Evolutionary conservation across 2,797 vertebrate species (phyloP).

Genomic region (Pitangus sulphuratus): DNA sequence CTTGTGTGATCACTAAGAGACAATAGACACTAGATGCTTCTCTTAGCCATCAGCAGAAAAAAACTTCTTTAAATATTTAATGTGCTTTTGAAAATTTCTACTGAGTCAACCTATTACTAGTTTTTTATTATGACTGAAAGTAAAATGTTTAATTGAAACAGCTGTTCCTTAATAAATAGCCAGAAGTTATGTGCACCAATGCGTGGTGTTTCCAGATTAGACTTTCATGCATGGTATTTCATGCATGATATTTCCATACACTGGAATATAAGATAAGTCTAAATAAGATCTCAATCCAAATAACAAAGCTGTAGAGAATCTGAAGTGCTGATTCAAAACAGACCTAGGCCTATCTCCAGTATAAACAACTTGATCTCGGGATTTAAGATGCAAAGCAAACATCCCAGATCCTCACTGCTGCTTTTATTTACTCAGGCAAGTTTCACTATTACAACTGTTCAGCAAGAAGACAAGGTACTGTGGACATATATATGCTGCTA

Average conservation of each 20-base stretch:
- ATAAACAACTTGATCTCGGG: neutral
- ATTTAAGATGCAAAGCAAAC: neutral
- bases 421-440: neutral
- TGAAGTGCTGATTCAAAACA: neutral
- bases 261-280: neutral
- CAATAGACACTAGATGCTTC: neutral
- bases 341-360: neutral
- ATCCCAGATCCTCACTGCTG: neutral
- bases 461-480: neutral
- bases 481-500: neutral
- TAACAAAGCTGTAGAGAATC: neutral
- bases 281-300: neutral
- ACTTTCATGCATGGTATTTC: neutral
- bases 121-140: neutral
- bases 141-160: slow-evolving; percentile 44
- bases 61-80: slow-evolving; percentile 1
- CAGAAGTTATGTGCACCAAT: neutral
- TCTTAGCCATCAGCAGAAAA: neutral
- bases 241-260: neutral
- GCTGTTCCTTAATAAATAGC: slow-evolving; percentile 17
- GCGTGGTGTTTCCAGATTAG: neutral
- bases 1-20: neutral
- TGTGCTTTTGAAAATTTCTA: neutral
- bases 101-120: neutral
- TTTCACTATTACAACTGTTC: neutral